Conservation (phyloP, 2,113 vertebrate species). For the Pluvialis apricaria region DNA sequence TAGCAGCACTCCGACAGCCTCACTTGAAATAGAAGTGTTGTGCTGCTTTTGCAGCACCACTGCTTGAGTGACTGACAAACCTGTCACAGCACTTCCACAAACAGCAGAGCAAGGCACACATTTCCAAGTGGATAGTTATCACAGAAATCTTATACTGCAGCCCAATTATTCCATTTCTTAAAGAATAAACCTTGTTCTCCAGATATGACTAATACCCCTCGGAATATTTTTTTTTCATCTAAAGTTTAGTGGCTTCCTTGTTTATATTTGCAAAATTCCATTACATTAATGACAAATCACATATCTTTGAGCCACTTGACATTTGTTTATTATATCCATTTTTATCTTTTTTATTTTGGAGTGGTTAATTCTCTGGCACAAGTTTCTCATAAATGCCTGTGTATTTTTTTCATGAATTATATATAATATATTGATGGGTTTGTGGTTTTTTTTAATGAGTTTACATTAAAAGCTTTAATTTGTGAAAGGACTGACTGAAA, state of each 20-base stretch:
- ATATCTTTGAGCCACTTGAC: not conserved
- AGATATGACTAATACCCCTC: not conserved
- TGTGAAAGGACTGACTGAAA: not conserved
- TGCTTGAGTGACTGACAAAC: conserved; percentile 24
- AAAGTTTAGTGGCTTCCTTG: not conserved
- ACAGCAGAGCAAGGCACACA: not conserved
- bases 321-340: not conserved
- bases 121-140: not conserved
- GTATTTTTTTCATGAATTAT: not conserved
- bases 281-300: not conserved
- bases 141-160: not conserved
- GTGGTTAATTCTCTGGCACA: not conserved
- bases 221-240: not conserved
- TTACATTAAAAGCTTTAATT: not conserved
- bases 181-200: not conserved
- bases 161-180: not conserved
- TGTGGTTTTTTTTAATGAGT: not conserved
- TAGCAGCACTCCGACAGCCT: not conserved
- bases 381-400: not conserved
- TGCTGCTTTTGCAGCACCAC: not conserved
- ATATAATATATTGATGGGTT: not conserved
- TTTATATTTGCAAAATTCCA: not conserved
- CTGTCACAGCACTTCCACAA: conserved; percentile 23
- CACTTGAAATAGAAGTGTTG: conserved; percentile 7
- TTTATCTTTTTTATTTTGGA: not conserved